Conservation (phyloP, 1,140 invertebrate genomes). For the Drosophila ananassae region DNA sequence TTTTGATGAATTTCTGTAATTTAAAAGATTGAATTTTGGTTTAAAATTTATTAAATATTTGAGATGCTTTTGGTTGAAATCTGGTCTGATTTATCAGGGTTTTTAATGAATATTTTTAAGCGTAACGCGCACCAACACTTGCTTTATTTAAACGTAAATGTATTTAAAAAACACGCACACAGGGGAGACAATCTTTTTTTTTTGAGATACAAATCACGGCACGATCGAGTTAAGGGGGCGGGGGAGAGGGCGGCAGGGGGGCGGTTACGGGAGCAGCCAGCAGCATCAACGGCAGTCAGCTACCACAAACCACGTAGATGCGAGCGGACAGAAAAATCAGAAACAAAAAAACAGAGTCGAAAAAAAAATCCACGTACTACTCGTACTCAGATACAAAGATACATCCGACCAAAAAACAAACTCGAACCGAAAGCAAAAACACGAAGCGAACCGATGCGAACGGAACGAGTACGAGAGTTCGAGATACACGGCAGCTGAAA, state of each 20-base stretch:
- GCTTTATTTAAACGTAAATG: constrained; percentile 1
- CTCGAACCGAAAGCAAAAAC: constrained; percentile 45
- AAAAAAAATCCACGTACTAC: constrained; percentile 39
- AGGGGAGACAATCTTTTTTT: constrained; percentile 26
- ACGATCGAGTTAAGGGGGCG: constrained; percentile 28
- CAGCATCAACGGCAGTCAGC: constrained; percentile 63
- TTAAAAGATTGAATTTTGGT: background rate
- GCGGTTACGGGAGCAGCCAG: constrained; percentile 70
- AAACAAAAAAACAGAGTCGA: constrained; percentile 1
- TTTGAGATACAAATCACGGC: constrained; percentile 45
- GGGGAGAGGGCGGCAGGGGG: constrained; percentile 18
- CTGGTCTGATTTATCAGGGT: background rate
- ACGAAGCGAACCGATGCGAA: constrained; percentile 46
- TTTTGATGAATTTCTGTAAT: constrained; percentile 9
- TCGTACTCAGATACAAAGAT: constrained; percentile 25
- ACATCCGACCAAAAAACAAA: constrained; percentile 15
- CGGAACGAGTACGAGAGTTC: constrained; percentile 47
- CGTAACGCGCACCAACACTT: constrained; percentile 2
- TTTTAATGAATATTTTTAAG: background rate
- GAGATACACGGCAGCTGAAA: constrained; percentile 81
- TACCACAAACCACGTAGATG: constrained; percentile 77
- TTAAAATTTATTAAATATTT: background rate
- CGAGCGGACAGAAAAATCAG: constrained; percentile 35
- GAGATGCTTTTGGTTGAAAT: background rate
- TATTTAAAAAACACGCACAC: constrained; percentile 30